A percentile compares a stretch with the other conserved stretches of the same genome.
Evolutionary conservation across 2,797 vertebrate species (phyloP).

Genomic region (Aulostomus chinensis): DNA sequence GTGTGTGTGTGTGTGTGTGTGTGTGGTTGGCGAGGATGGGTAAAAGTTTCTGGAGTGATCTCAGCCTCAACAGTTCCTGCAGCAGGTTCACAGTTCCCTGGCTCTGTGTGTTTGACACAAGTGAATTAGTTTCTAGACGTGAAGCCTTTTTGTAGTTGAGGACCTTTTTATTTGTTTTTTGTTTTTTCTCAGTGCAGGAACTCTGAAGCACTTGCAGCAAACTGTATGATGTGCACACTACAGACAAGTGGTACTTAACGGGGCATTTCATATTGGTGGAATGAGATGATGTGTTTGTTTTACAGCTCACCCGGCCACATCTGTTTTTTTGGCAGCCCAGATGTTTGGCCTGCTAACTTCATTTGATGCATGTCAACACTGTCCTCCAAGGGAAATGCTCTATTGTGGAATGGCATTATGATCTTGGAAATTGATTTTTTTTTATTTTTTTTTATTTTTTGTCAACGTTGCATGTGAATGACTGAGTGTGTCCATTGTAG

Average conservation of each 20-base stretch:
- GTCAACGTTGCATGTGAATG: conserved; percentile 53
- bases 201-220: conserved; percentile 55
- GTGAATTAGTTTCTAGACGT: conserved; percentile 7
- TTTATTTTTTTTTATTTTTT: neutral
- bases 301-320: conserved; percentile 11
- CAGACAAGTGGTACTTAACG: conserved; percentile 33
- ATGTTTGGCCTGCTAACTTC: conserved; percentile 33
- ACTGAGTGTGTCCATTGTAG: conserved; percentile 33
- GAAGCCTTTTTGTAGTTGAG: conserved; percentile 14
- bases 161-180: too few species aligned
- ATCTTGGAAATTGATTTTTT: conserved; percentile 23
- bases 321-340: conserved; percentile 14
- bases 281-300: conserved; percentile 6
- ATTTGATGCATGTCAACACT: conserved; percentile 37
- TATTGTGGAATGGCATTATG: conserved; percentile 38
- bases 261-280: conserved; percentile 31
- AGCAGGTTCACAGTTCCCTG: conserved; percentile 9
- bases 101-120: conserved; percentile 1
- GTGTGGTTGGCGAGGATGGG: too few species aligned
- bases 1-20: too few species aligned
- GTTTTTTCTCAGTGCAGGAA: conserved; percentile 22
- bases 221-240: conserved; percentile 45
- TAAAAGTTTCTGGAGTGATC: conserved; percentile 30
- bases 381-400: conserved; percentile 32
- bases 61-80: conserved; percentile 19